Conservation (phyloP, 92 coral and sea anemone genomes). For the Phenganax marumi region DNA sequence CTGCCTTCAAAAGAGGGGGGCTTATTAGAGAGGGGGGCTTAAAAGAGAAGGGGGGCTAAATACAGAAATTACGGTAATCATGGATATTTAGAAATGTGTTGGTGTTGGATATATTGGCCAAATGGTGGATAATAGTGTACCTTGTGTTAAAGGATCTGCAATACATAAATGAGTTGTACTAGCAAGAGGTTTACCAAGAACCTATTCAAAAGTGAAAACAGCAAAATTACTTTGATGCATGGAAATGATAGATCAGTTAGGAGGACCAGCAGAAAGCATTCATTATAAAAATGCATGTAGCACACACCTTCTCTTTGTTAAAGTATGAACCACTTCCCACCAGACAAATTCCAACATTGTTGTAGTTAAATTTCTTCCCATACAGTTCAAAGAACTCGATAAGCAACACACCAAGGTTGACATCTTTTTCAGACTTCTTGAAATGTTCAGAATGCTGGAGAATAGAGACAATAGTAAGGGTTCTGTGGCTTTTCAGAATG, state of each 20-base stretch:
- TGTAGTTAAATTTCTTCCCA: conserved; percentile 80
- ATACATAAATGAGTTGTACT: conserved; percentile 71
- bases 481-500: neutral
- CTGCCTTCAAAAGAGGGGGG: too few species aligned
- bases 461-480: neutral
- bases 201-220: conserved; percentile 5
- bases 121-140: conserved; percentile 36
- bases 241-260: too few species aligned
- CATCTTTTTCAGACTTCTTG: conserved; percentile 50
- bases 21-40: too few species aligned
- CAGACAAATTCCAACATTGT: conserved; percentile 78
- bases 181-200: conserved; percentile 5
- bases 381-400: conserved; percentile 96
- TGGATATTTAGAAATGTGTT: too few species aligned
- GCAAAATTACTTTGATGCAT: too few species aligned
- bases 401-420: conserved; percentile 83
- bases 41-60: too few species aligned
- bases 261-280: neutral
- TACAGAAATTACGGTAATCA: too few species aligned
- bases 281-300: neutral
- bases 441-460: conserved; percentile 66
- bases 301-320: conserved; percentile 81
- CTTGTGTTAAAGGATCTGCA: conserved; percentile 92
- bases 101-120: neutral
- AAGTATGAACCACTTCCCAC: conserved; percentile 87